Evolutionary conservation across 2,113 vertebrate genomes (phyloP).

Genomic region (Ifrita kowaldi): DNA sequence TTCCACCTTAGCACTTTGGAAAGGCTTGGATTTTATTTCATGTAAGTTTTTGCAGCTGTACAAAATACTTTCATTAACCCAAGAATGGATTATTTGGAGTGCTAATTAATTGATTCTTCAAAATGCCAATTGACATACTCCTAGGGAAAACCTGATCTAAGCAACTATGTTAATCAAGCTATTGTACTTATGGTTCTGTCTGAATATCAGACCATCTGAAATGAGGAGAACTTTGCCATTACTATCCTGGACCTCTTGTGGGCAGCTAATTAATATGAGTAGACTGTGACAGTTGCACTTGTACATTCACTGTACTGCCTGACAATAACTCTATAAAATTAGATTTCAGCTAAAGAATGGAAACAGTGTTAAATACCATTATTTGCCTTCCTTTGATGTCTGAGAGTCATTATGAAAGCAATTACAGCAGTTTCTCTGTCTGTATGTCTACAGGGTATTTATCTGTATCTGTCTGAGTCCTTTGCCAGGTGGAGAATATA

Average conservation of each 20-base stretch:
- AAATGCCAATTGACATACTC: slow-evolving; percentile 79
- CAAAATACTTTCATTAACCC: slow-evolving; percentile 82
- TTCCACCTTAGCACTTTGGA: slow-evolving; percentile 50
- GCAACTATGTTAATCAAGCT: slow-evolving; percentile 80
- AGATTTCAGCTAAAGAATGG: slow-evolving; percentile 83
- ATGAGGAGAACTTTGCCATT: slow-evolving; percentile 79
- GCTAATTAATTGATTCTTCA: slow-evolving; percentile 86
- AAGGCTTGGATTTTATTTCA: slow-evolving; percentile 66
- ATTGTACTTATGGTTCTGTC: slow-evolving; percentile 73
- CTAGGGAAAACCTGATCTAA: slow-evolving; percentile 80
- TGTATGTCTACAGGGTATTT: slow-evolving; percentile 80
- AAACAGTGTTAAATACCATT: slow-evolving; percentile 87
- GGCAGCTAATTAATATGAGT: slow-evolving; percentile 83
- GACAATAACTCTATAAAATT: slow-evolving; percentile 84
- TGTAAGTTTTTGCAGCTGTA: slow-evolving; percentile 75
- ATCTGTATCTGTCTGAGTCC: slow-evolving; percentile 78
- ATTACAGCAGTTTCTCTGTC: slow-evolving; percentile 85
- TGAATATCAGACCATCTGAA: slow-evolving; percentile 79
- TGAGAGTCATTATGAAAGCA: slow-evolving; percentile 84
- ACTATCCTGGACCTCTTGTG: slow-evolving; percentile 75
- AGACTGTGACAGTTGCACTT: slow-evolving; percentile 80
- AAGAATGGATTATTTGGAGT: slow-evolving; percentile 82
- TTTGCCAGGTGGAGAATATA: slow-evolving; percentile 81
- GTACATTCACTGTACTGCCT: slow-evolving; percentile 70
- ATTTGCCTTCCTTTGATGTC: slow-evolving; percentile 85